Base-by-base conservation (phyloP, 1,140 invertebrate species). In the Eciton burchellii region DNA sequence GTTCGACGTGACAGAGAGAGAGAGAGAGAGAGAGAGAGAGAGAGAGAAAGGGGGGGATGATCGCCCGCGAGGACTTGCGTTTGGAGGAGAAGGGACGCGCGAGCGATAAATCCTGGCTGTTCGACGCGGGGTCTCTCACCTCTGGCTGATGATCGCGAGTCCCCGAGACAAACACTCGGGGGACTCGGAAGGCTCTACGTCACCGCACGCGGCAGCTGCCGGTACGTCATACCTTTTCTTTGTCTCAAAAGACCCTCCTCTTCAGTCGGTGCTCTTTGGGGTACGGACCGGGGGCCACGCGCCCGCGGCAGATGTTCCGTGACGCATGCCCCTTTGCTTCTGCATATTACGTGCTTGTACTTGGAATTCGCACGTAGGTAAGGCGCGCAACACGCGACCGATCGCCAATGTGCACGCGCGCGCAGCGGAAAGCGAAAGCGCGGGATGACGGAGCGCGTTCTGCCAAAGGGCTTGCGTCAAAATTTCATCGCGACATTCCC, bases 151-250 rank as follows among this genome's bases (percentile, higher is more conserved):
- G 83, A 77, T 85, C 74, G 66, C 66, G 88, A 90, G 87, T 89
- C 79, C 35, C 84, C 66, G 85, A 63, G 83, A 83, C 81, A 88
- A 83, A 56, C 24, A 56, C n/a, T n/a, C n/a, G 70, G 65, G 56
- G 66, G 56, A 76, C 66, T 71, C 60, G 84, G 89, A 88, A 90
- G 89, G 82, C 88, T 81, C 89, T 92, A 93, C 92, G 92, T 93
- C 92, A 93, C 89, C 77, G 60, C 68, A 68, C 71, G 72, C 87
- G 88, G 92, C 93, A 93, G 93, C 93, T 94, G 93, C 92, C 89
- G 72, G 90, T 91, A 92, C 92, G 92, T 93, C 92, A 93, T 91
- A 92, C 91, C 89, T 91, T 93, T 93, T 93, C 93, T 94, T 94
- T 94, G 93, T 94, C 93, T 94, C 92, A 94, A 91, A 92, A 91